Base-by-base conservation (phyloP, 2,888 invertebrate genomes). In the Muscina levida region DNA sequence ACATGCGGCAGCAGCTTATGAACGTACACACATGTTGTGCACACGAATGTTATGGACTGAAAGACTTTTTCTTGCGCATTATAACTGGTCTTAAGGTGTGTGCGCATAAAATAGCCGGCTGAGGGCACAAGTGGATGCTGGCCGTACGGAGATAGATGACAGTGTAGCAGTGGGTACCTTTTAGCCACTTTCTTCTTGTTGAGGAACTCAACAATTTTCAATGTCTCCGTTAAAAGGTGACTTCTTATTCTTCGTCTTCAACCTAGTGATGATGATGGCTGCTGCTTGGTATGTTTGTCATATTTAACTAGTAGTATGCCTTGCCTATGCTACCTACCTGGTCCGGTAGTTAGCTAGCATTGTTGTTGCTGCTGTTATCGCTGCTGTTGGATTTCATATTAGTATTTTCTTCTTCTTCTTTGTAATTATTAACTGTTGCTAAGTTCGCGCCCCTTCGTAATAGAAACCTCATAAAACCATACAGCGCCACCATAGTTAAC, bases 161-260 rank as follows among this genome's bases (percentile, higher is more conserved):
- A 37, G n/a, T 37, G 57, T 31, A 6, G 8, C 13, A 15, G 42
- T 17, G 39, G 10, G 39, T 65, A 11, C 44, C 39, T 17, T 44
- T 74, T 77, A 74, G 71, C 77, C 77, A 77, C 81, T 81, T 81
- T 81, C 81, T 74, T 74, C 53, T n/a, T n/a, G 37, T 68, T n/a
- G n/a, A n/a, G n/a, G n/a, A n/a, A n/a, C 19, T 48, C 62, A 15
- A 31, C 26, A 24, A 31, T n/a, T n/a, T n/a, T n/a, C n/a, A n/a
- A n/a, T n/a, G n/a, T n/a, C n/a, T n/a, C n/a, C n/a, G n/a, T n/a
- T n/a, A n/a, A n/a, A n/a, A n/a, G n/a, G n/a, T n/a, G n/a, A n/a
- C n/a, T n/a, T n/a, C n/a, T n/a, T n/a, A n/a, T 31, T 56, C n/a
- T 56, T 26, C 8, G 26, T 15, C 56, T 53, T 56, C 4, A 56